A percentile compares a stretch with the other conserved stretches of the same genome.
Evolutionary conservation across 2,113 vertebrate genomes (phyloP).

Genomic region (Datnioides undecimradiatus): DNA sequence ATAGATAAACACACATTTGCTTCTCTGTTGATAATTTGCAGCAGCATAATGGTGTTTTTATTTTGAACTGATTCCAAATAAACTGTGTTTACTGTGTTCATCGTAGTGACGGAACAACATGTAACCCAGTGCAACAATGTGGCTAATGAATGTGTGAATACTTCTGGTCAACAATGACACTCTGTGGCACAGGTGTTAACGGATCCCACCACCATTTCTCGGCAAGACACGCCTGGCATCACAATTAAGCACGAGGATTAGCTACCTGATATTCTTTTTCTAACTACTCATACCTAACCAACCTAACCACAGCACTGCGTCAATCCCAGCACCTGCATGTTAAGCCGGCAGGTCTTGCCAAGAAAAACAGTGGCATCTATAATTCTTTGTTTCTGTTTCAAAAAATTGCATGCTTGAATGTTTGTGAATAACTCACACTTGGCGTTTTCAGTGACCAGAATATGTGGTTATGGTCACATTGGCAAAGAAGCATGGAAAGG

Average conservation of each 20-base stretch:
- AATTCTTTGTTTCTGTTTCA: neutral
- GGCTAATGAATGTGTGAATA: neutral
- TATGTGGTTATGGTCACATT: neutral
- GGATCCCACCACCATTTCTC: no score
- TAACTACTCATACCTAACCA: no score
- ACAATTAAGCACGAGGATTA: no score
- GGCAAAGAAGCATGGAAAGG: constrained; percentile 27
- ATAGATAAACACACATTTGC: neutral
- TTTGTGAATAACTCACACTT: neutral
- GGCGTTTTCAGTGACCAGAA: constrained; percentile 18
- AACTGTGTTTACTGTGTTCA: neutral
- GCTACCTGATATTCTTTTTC: no score
- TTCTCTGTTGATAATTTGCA: neutral
- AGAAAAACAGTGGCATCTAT: no score
- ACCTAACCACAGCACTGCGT: no score
- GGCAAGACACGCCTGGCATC: no score
- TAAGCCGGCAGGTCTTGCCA: no score
- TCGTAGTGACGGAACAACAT: neutral
- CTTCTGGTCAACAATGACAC: neutral
- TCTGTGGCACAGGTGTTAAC: neutral
- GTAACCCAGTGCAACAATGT: neutral
- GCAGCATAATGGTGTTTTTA: neutral
- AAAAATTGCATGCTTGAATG: neutral
- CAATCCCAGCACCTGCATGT: no score
- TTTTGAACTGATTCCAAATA: neutral